phyloP scores from a whole-genome alignment of 1,140 invertebrate species.

The Drosophila azteca region DNA sequence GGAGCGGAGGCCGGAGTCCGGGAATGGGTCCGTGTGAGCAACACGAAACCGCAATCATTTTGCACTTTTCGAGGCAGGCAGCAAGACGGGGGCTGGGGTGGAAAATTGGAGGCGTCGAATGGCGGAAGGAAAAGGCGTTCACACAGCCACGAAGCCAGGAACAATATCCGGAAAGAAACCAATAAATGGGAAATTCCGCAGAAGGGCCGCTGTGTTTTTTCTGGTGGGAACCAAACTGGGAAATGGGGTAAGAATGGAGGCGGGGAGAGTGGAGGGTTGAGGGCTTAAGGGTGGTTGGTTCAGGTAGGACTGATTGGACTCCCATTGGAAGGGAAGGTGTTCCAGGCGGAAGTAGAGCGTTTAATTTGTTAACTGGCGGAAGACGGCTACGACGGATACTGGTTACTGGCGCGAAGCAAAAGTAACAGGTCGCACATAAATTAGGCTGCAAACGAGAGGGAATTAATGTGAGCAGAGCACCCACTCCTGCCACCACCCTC shows the following conservation, averaged over 20 bases:
- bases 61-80: constrained; percentile 64
- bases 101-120: constrained; percentile 50
- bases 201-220: constrained; percentile 39
- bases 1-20: background rate
- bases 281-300: constrained; percentile 20
- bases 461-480: constrained; percentile 18
- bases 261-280: constrained; percentile 5
- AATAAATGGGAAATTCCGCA: constrained; percentile 63
- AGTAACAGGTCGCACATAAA: constrained; percentile 71
- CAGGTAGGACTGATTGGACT: constrained; percentile 60
- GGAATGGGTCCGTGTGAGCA: constrained; percentile 1
- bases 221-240: constrained; percentile 63
- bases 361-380: constrained; percentile 63
- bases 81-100: constrained; percentile 3
- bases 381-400: constrained; percentile 11
- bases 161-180: constrained; percentile 71
- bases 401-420: constrained; percentile 20
- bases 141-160: constrained; percentile 40
- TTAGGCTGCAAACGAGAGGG: constrained; percentile 40
- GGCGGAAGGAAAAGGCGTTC: constrained; percentile 78
- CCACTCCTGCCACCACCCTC: constrained; percentile 1
- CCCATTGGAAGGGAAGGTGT: constrained; percentile 20
- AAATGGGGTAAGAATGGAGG: constrained; percentile 8
- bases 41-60: constrained; percentile 80
- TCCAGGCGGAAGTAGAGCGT: constrained; percentile 60